These are phyloP conservation scores for Limonius californicus DNA, from an alignment of 1,140 invertebrate species.

Conservation along the genomic window DNA sequence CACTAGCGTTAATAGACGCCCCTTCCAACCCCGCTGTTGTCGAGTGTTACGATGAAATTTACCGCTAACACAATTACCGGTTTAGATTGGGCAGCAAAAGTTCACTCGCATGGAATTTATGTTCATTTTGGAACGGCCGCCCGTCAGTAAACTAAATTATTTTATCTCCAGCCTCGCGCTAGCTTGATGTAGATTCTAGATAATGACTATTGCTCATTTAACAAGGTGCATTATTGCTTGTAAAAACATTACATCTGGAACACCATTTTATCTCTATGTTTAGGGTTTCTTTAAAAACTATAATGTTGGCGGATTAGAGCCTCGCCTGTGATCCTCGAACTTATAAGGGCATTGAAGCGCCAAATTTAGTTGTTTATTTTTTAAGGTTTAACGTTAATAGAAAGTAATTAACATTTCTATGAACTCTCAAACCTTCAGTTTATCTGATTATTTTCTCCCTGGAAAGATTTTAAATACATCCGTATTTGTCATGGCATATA, in stretches of 20 bases:
- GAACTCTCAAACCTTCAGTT: too few relatives aligned
- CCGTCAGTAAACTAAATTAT: conserved; percentile 37
- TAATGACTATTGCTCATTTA: conserved; percentile 6
- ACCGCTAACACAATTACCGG: conserved; percentile 43
- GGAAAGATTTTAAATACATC: too few relatives aligned
- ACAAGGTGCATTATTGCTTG: neutral
- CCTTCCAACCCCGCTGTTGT: conserved; percentile 26
- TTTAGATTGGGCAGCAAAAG: conserved; percentile 42
- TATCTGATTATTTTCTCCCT: too few relatives aligned
- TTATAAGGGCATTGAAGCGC: too few relatives aligned
- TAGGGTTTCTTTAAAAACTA: too few relatives aligned
- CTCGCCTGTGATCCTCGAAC: too few relatives aligned
- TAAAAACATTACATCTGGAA: neutral
- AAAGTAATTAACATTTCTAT: too few relatives aligned
- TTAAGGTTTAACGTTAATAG: too few relatives aligned
- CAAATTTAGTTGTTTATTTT: too few relatives aligned
- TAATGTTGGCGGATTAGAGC: too few relatives aligned
- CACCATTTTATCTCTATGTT: too few relatives aligned
- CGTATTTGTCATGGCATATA: too few relatives aligned
- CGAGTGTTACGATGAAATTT: conserved; percentile 38
- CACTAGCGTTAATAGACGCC: conserved; percentile 11
- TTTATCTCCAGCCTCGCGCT: conserved; percentile 15
- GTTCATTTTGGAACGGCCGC: conserved; percentile 39
- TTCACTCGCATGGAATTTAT: conserved; percentile 40
- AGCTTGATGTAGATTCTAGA: conserved; percentile 3